Percentiles rank a stretch among this genome's conserved stretches.
These are phyloP conservation scores for Spinus pinus DNA, from an alignment of 2,797 vertebrate genomes.

Conservation along the genomic window DNA sequence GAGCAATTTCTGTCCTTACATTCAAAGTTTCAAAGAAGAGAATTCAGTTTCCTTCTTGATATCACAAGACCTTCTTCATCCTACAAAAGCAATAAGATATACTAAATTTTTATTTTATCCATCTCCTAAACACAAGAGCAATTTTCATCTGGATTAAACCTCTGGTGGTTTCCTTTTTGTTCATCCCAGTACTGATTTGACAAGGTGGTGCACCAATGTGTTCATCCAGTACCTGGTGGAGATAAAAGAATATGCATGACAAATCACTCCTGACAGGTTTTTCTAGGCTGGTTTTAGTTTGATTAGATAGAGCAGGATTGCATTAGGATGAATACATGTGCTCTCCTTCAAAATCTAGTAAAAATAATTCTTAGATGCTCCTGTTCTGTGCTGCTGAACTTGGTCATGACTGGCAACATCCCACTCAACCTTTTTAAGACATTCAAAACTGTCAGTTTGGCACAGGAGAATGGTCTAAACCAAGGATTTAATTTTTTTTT, in stretches of 20 bases:
- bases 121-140: neutral
- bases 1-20: neutral
- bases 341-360: neutral
- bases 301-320: neutral
- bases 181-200: neutral
- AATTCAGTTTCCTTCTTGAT: neutral
- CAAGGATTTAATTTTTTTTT: neutral
- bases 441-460: neutral
- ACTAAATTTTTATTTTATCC: neutral
- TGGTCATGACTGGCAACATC: neutral
- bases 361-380: neutral
- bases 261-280: neutral
- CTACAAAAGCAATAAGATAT: neutral
- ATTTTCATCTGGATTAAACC: neutral
- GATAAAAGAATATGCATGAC: neutral
- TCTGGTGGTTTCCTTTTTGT: neutral
- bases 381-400: neutral
- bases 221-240: neutral
- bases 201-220: neutral
- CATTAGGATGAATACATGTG: neutral
- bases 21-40: neutral
- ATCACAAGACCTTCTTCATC: neutral
- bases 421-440: neutral
- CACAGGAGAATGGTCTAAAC: neutral
- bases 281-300: neutral